Percentiles rank a stretch among this genome's conserved stretches.
phyloP scores from a whole-genome alignment of 2,113 vertebrate genomes.

The Syrmaticus mikado region DNA sequence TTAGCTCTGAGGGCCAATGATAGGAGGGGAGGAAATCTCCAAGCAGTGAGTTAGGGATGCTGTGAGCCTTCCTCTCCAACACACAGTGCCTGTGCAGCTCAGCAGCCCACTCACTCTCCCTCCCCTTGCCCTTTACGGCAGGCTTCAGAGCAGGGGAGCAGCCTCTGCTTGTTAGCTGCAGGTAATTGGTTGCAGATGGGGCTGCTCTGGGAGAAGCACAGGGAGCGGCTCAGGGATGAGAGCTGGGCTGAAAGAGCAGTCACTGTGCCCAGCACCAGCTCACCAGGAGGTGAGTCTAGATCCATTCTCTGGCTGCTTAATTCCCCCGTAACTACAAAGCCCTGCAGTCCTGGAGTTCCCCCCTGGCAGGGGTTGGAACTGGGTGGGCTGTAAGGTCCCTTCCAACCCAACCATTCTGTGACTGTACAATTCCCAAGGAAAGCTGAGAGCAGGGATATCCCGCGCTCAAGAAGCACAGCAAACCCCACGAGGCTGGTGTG shows the following conservation, averaged over 20 bases:
- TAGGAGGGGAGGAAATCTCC: background rate
- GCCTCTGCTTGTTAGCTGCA: background rate
- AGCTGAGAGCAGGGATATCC: fast-evolving
- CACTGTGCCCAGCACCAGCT: background rate
- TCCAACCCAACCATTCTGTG: background rate
- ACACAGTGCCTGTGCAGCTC: background rate
- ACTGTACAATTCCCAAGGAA: background rate
- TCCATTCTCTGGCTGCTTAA: background rate
- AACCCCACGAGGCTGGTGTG: background rate
- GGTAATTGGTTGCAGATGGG: background rate
- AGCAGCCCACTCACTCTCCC: background rate
- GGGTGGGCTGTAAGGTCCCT: background rate
- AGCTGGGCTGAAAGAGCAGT: fast-evolving
- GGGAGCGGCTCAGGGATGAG: background rate
- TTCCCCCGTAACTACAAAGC: background rate
- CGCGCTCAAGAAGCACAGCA: background rate
- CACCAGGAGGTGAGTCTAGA: background rate
- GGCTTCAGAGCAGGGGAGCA: fast-evolving
- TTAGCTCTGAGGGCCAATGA: background rate
- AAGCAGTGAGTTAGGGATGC: background rate
- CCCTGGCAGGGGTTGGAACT: too few relatives aligned
- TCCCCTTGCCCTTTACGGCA: background rate
- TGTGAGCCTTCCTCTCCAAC: background rate
- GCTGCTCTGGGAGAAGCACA: background rate
- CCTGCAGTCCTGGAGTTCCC: background rate